phyloP scores from a whole-genome alignment of 2,797 vertebrate genomes.

The Acrocephalus scirpaceus region DNA sequence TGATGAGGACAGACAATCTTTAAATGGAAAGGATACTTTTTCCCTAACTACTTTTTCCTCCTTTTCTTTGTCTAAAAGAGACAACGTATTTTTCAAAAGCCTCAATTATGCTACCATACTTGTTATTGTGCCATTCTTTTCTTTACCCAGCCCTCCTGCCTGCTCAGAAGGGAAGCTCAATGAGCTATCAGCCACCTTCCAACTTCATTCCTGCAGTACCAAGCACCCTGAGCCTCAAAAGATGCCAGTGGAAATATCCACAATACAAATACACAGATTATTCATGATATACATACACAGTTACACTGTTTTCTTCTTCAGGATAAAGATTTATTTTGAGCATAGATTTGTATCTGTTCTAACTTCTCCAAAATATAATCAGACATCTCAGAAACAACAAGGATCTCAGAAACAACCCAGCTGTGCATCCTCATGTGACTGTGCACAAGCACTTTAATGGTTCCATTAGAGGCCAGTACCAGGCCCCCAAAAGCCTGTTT shows the following conservation, averaged over 20 bases:
- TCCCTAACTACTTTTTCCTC: not conserved
- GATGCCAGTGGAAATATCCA: not conserved
- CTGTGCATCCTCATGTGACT: not conserved
- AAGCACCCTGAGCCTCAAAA: not conserved
- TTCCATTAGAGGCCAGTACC: not conserved
- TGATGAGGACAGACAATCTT: not conserved
- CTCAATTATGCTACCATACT: not conserved
- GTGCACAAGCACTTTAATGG: not conserved
- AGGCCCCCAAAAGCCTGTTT: not conserved
- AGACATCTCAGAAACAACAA: not conserved
- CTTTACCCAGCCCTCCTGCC: not conserved
- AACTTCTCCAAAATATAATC: not conserved
- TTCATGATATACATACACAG: rapidly evolving
- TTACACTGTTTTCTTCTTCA: not conserved
- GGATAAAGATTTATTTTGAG: not conserved
- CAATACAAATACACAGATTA: not conserved
- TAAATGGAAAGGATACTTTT: not conserved
- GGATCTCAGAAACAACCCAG: not conserved
- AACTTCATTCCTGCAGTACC: not conserved
- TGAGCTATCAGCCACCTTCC: not conserved
- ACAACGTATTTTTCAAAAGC: not conserved
- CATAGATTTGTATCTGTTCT: not conserved
- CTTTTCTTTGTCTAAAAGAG: not conserved
- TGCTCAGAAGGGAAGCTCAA: not conserved
- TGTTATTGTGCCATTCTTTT: not conserved